These are phyloP conservation scores for Papilio protenor DNA, from an alignment of 2,888 invertebrate species.

Conservation along the genomic window DNA sequence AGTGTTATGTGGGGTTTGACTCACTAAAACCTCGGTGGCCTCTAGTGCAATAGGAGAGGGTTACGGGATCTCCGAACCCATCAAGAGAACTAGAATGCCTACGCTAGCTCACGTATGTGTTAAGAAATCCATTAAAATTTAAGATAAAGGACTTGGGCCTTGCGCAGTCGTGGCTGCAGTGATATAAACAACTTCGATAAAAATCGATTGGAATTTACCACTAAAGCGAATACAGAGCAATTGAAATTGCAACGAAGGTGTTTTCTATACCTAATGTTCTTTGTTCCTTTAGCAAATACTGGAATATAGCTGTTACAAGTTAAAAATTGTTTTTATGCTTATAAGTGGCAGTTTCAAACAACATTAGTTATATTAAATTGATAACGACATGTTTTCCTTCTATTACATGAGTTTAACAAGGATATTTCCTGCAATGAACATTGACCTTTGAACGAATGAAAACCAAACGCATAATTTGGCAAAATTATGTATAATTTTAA, in stretches of 20 bases:
- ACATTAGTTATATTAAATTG: neutral
- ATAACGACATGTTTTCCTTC: neutral
- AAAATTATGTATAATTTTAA: neutral
- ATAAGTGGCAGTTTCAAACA: neutral
- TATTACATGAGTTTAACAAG: neutral
- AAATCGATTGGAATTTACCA: slow-evolving; percentile 17
- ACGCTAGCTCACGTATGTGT: neutral
- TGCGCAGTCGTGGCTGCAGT: slow-evolving; percentile 10
- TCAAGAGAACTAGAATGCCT: neutral
- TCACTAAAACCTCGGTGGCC: too few relatives aligned
- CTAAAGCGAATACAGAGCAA: neutral
- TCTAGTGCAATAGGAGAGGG: too few relatives aligned
- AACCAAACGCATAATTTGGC: neutral
- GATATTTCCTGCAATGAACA: neutral
- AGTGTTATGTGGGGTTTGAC: too few relatives aligned
- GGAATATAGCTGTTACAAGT: neutral
- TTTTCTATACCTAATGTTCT: neutral
- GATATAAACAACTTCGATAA: neutral
- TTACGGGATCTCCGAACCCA: too few relatives aligned
- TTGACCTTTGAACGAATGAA: neutral
- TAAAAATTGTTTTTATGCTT: neutral
- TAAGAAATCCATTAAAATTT: neutral
- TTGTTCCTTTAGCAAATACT: neutral
- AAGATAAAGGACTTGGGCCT: slow-evolving; percentile 10
- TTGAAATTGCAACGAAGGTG: neutral